Evolutionary conservation across 2,113 vertebrate species (phyloP).

Genomic region (Notothenia rossii): DNA sequence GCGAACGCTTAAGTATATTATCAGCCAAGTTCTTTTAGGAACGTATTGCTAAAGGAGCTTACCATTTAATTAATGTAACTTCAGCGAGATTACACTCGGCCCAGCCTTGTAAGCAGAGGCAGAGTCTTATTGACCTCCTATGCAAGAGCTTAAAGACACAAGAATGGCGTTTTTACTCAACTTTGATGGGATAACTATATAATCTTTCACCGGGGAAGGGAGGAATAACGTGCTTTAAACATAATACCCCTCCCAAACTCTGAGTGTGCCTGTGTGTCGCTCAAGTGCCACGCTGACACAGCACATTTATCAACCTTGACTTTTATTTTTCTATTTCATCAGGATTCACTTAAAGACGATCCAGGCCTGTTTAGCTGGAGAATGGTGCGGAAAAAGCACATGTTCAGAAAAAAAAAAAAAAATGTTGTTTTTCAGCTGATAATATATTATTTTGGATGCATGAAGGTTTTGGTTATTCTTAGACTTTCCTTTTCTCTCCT

Average conservation of each 20-base stretch:
- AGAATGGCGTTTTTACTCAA: conserved; percentile 97
- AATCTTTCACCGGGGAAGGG: conserved; percentile 94
- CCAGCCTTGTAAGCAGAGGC: conserved; percentile 94
- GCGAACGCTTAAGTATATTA: conserved; percentile 97
- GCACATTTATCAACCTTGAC: conserved; percentile 37
- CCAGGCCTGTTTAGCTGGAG: conserved; percentile 5
- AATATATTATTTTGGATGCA: neutral
- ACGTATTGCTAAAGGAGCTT: conserved; percentile 99
- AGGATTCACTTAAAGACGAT: neutral
- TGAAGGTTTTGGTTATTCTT: no score
- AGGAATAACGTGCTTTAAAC: conserved; percentile 94
- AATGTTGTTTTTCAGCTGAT: neutral
- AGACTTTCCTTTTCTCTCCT: neutral
- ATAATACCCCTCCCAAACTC: conserved; percentile 92
- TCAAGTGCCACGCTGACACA: conserved; percentile 72
- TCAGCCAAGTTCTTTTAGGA: conserved; percentile 97
- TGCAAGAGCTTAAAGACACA: conserved; percentile 96
- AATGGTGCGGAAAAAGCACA: neutral
- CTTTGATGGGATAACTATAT: conserved; percentile 99
- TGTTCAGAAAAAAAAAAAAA: neutral
- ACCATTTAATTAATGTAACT: conserved; percentile 99
- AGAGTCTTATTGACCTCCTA: conserved; percentile 97
- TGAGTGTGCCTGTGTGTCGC: conserved; percentile 86
- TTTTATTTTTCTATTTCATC: neutral
- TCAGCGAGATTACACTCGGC: conserved; percentile 96